Evolutionary conservation across 2,113 vertebrate species (phyloP), one percentile per base, ranked within the genome.

Genomic region (Dinomys branickii): DNA sequence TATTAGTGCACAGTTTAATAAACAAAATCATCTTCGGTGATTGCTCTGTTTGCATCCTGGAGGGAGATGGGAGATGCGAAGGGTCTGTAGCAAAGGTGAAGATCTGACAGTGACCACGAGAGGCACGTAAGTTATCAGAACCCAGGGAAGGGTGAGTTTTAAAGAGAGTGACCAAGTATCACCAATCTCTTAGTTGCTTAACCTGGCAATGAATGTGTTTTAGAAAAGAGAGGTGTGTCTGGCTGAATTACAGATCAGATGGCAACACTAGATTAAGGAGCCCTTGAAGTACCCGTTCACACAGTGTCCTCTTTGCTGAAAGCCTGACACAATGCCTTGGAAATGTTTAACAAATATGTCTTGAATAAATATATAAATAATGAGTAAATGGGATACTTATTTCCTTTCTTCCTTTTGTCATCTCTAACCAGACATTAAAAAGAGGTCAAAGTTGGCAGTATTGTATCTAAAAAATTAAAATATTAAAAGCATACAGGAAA

Each of bases 361-460:
- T 67, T 84, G 67, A 84, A 84, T 24, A 92, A 52, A 85, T 71
- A 52, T 41, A 28, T n/a, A 94, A 86, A 50, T 47, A 82, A 87
- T 50, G 10, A 87, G 41, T 47, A 6, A 75, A 65, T 26, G 24
- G 6, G 54, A 65, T 22, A 56, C 35, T 71, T 71, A 14, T 22
- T 63, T 81, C 6, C 9, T 81, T 59, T 44, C 30, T 63, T 91
- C 38, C 33, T 81, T 52, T 52, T 61, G 38, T 44, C 35, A 73
- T 95, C 44, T 88, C 35, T 38, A 75, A 7, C 17, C 28, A 83
- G 2, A 84, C 54, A 50, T 4, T 52, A n/a, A 28, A 78, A 90
- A 90, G 56, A 88, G 65, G n/a, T 22, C 7, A 95, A n/a, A 85
- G 47, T 22, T 52, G 35, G 58, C 47, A 88, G 85, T 59, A 78